A percentile compares a stretch with the other conserved stretches of the same genome.
These are phyloP conservation scores for Oncorhynchus nerka DNA, from an alignment of 2,113 vertebrate species.

Conservation along the genomic window DNA sequence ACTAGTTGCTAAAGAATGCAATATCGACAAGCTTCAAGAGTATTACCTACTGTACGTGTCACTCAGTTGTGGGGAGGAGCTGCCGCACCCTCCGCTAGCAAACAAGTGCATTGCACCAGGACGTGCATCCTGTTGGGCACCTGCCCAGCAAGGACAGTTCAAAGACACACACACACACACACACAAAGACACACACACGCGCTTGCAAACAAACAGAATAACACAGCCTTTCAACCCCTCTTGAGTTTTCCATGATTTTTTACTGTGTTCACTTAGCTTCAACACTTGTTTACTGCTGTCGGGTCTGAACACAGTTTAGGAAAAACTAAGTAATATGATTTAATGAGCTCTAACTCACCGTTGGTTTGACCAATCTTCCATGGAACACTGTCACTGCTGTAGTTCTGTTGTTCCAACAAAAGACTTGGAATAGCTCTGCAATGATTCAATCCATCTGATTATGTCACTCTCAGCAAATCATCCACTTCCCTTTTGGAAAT, in stretches of 20 bases:
- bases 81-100: background rate
- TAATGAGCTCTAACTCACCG: background rate
- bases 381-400: background rate
- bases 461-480: conserved; percentile 9
- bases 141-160: background rate
- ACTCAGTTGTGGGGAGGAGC: background rate
- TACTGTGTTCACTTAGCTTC: background rate
- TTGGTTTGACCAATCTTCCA: background rate
- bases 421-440: conserved; percentile 1
- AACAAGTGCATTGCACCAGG: background rate
- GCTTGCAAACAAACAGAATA: background rate
- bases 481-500: conserved; percentile 10
- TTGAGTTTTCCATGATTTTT: background rate
- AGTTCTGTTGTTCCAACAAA: background rate
- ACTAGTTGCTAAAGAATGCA: background rate
- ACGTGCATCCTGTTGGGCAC: background rate
- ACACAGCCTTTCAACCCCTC: background rate
- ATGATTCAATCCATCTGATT: conserved; percentile 16
- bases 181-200: conserved; percentile 1
- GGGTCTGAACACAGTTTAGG: background rate
- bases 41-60: background rate
- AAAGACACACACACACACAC: background rate
- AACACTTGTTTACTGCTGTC: background rate
- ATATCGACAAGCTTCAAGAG: background rate
- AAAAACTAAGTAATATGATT: conserved; percentile 1